Evolutionary conservation across 2,113 vertebrate species (phyloP).

Genomic region (Percopsis transmontana): DNA sequence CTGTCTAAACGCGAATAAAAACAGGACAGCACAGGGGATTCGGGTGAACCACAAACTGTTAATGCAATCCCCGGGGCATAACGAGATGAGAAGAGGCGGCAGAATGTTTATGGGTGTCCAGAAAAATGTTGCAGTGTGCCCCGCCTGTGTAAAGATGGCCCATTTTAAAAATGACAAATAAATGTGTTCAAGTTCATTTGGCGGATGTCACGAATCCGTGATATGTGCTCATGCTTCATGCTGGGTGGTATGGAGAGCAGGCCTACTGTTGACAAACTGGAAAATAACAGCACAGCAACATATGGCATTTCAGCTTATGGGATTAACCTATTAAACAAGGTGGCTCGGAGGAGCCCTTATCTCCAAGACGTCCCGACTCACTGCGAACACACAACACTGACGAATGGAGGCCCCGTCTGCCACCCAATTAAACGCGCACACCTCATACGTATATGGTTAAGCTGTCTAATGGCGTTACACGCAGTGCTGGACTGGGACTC

Average conservation of each 20-base stretch:
- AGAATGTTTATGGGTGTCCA: no score
- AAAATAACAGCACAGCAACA: slow-evolving; percentile 79
- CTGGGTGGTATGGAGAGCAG: not conserved
- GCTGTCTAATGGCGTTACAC: slow-evolving; percentile 41
- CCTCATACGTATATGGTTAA: slow-evolving; percentile 16
- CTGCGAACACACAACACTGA: slow-evolving; percentile 34
- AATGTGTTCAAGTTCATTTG: no score
- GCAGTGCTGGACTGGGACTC: not conserved
- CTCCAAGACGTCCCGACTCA: slow-evolving; percentile 58
- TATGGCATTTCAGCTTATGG: slow-evolving; percentile 84
- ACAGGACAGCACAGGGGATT: no score
- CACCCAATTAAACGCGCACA: slow-evolving; percentile 50
- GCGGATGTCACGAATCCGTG: no score
- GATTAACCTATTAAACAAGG: slow-evolving; percentile 83
- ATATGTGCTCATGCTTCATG: no score
- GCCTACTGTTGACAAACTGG: slow-evolving; percentile 42
- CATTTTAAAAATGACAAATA: no score
- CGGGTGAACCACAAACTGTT: no score
- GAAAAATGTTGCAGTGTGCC: no score
- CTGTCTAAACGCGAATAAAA: no score
- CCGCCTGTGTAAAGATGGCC: no score
- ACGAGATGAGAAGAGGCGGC: no score
- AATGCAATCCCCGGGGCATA: no score
- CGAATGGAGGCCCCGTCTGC: slow-evolving; percentile 7
- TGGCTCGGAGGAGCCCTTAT: slow-evolving; percentile 76